These are phyloP conservation scores for Sebastolobus alascanus DNA, from an alignment of 2,797 vertebrate species.

Conservation along the genomic window DNA sequence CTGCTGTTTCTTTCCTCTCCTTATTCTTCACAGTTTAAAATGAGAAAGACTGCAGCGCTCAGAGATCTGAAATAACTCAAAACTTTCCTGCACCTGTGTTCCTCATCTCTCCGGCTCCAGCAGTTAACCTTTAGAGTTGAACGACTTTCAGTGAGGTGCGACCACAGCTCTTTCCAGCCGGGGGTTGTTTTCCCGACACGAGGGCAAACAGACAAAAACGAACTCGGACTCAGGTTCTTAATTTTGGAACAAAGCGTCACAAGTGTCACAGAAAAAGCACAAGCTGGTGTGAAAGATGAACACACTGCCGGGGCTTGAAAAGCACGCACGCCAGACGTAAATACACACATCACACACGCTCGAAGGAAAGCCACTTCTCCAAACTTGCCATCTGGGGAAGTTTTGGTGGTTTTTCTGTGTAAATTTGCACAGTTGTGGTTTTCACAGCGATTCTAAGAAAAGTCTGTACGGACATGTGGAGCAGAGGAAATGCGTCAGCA, in stretches of 20 bases:
- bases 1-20: conserved; percentile 4
- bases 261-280: conserved; percentile 49
- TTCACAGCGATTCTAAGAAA: conserved; percentile 60
- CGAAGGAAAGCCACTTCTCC: conserved; percentile 64
- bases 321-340: conserved; percentile 12
- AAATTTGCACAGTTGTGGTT: conserved; percentile 75
- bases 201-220: conserved; percentile 45
- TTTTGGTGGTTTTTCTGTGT: conserved; percentile 67
- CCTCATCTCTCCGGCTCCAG: conserved; percentile 31
- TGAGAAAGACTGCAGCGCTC: conserved; percentile 21
- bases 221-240: conserved; percentile 36
- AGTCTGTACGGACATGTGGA: conserved; percentile 39
- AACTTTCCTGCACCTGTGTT: conserved; percentile 64
- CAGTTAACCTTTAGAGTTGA: conserved; percentile 52
- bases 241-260: conserved; percentile 62
- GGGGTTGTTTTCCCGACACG: conserved; percentile 32
- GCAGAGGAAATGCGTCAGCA: conserved; percentile 69
- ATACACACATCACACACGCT: conserved; percentile 44
- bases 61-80: conserved; percentile 40
- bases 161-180: conserved; percentile 70
- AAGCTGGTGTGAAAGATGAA: conserved; percentile 32
- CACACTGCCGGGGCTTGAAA: neutral
- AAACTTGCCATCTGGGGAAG: conserved; percentile 53
- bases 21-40: conserved; percentile 7
- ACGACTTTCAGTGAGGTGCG: conserved; percentile 44